phyloP scores from a whole-genome alignment of 2,113 vertebrate genomes.

The Turnix velox region DNA sequence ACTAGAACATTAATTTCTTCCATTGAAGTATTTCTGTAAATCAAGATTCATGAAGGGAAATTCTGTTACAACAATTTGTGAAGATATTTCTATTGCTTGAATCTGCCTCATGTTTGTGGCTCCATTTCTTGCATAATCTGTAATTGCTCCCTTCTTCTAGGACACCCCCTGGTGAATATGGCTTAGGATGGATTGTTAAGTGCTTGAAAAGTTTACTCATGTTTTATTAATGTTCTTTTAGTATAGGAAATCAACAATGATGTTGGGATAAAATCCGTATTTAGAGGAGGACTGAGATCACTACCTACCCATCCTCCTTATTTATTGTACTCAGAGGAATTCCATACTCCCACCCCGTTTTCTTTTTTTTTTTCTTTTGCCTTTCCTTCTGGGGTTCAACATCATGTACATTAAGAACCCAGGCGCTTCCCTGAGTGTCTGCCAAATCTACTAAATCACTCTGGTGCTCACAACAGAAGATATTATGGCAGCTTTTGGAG shows the following conservation, averaged over 20 bases:
- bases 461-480: neutral
- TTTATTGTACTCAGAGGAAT: neutral
- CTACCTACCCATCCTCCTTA: neutral
- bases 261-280: neutral
- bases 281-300: neutral
- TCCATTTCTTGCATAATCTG: neutral
- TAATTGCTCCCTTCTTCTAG: neutral
- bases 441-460: neutral
- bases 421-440: neutral
- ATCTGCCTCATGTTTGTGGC: neutral
- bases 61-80: neutral
- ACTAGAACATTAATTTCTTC: no score
- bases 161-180: fast-evolving
- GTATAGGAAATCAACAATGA: neutral
- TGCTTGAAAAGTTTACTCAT: neutral
- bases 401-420: neutral
- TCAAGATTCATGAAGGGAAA: neutral
- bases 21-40: neutral
- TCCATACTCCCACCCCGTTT: fast-evolving
- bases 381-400: neutral
- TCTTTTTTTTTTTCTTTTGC: neutral
- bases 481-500: neutral
- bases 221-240: neutral
- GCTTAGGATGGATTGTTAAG: neutral
- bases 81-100: neutral